Evolutionary conservation across 2,113 vertebrate genomes (phyloP).

Genomic region (Corvus cornix): DNA sequence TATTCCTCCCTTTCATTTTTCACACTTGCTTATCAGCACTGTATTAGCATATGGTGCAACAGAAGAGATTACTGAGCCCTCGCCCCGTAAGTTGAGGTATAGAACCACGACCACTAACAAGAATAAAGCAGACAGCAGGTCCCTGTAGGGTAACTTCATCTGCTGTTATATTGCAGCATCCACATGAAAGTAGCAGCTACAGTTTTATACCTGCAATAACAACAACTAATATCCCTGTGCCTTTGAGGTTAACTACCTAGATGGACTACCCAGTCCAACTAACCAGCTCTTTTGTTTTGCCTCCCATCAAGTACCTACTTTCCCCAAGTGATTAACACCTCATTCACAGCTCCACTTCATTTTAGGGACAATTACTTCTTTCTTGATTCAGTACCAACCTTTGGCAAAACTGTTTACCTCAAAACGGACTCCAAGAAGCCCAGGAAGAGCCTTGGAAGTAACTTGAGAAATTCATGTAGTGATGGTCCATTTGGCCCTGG

Average conservation of each 20-base stretch:
- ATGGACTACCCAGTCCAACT: background rate
- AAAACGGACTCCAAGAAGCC: background rate
- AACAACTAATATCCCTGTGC: background rate
- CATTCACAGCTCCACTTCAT: background rate
- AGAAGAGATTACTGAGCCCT: conserved; percentile 42
- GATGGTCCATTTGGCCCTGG: background rate
- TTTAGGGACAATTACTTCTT: background rate
- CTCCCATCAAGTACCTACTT: background rate
- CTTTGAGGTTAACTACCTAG: background rate
- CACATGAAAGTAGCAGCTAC: conserved; percentile 1
- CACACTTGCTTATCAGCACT: conserved; percentile 67
- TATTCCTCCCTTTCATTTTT: conserved; percentile 72
- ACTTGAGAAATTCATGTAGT: background rate
- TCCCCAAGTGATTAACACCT: background rate
- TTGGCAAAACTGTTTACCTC: background rate
- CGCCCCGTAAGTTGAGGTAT: background rate
- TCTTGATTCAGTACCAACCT: background rate
- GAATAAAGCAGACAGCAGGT: background rate
- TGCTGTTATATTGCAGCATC: background rate
- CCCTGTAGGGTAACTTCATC: conserved; percentile 50
- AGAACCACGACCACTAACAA: background rate
- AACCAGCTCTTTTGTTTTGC: background rate
- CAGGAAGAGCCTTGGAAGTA: background rate
- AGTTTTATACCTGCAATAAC: background rate
- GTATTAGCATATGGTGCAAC: conserved; percentile 68